Evolutionary conservation across 2,113 vertebrate genomes (phyloP).

Genomic region (Nipponia nippon): DNA sequence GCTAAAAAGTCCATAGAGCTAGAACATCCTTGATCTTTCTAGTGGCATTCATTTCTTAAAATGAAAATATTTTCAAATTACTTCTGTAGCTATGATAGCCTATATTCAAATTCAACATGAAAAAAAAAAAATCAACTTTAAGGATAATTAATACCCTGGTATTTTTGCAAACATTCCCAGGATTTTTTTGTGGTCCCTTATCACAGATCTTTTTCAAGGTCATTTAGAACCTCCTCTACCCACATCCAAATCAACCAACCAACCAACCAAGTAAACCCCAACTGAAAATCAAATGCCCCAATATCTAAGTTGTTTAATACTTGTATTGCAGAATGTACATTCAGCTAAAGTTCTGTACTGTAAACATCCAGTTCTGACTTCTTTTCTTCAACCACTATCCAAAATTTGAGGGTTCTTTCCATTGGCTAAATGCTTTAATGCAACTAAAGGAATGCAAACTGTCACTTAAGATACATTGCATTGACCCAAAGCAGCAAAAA

Average conservation of each 20-base stretch:
- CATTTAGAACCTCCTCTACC: neutral
- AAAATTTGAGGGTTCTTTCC: neutral
- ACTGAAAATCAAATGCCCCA: neutral
- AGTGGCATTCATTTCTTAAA: neutral
- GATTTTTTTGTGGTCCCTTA: neutral
- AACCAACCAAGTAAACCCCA: neutral
- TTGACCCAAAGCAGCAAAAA: neutral
- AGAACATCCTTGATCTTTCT: neutral
- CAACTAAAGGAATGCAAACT: neutral
- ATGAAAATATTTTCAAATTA: neutral
- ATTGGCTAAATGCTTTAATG: neutral
- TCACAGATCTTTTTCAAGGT: neutral
- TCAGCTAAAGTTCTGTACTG: neutral
- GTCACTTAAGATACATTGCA: neutral
- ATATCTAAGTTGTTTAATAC: neutral
- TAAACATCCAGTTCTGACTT: neutral
- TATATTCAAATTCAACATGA: neutral
- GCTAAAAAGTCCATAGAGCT: neutral
- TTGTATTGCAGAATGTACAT: neutral
- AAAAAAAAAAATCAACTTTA: neutral
- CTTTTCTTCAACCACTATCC: neutral
- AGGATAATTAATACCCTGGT: neutral
- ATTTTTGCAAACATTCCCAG: neutral
- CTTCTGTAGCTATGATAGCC: neutral
- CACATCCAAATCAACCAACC: neutral